A percentile compares a stretch with the other conserved stretches of the same genome.
Evolutionary conservation across 2,888 invertebrate genomes (phyloP).

Genomic region (Drosophila austrosaltans): DNA sequence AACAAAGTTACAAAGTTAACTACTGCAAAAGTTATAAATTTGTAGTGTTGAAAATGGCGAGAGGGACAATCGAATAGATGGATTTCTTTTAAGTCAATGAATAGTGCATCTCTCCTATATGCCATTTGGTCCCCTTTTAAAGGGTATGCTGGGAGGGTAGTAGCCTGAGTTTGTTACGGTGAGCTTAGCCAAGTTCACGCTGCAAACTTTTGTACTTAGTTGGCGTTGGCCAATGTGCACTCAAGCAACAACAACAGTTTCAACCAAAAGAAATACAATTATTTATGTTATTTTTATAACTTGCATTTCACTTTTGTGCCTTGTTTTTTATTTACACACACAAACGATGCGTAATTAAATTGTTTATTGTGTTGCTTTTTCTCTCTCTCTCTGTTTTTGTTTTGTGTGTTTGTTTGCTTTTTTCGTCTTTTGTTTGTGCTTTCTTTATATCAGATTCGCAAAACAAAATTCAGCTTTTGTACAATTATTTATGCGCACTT

Average conservation of each 20-base stretch:
- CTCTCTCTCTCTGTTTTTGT: constrained; percentile 39
- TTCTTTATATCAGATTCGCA: constrained; percentile 34
- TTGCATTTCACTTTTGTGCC: constrained; percentile 69
- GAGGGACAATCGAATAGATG: too few species aligned
- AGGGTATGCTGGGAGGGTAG: not conserved
- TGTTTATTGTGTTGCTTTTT: constrained; percentile 51
- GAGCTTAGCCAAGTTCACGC: not conserved
- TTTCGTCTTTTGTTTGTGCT: constrained; percentile 20
- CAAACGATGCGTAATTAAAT: constrained; percentile 59
- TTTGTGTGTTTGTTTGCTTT: not conserved
- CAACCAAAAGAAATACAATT: constrained; percentile 34
- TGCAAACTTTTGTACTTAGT: constrained; percentile 5
- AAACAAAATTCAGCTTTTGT: constrained; percentile 2
- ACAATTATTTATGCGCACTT: constrained; percentile 46
- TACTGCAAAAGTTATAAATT: too few species aligned
- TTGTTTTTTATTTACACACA: constrained; percentile 36
- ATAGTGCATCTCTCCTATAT: not conserved
- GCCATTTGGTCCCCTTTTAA: not conserved
- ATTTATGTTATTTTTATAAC: constrained; percentile 31
- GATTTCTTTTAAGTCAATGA: too few species aligned
- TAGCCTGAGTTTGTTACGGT: not conserved
- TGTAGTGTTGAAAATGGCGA: too few species aligned
- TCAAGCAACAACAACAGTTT: constrained; percentile 6
- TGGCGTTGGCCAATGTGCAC: constrained; percentile 9
- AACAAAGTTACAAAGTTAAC: too few species aligned